A percentile compares a stretch with the other conserved stretches of the same genome.
These are phyloP conservation scores for Oryzias celebensis DNA, from an alignment of 2,113 vertebrate genomes.

Conservation along the genomic window DNA sequence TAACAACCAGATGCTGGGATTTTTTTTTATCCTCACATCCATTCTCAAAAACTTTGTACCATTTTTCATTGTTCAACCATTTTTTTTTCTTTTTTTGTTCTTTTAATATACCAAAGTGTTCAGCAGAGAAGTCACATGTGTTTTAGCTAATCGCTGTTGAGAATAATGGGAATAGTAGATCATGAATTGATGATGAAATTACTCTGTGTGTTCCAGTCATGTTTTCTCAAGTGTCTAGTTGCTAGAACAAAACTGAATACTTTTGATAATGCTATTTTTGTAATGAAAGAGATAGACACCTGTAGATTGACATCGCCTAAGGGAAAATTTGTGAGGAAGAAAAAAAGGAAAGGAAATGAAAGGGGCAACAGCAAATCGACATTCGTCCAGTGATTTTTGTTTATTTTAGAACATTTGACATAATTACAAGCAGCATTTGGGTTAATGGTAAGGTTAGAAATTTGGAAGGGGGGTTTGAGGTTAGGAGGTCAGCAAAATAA, in stretches of 20 bases:
- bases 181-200: conserved; percentile 27
- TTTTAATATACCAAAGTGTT: conserved; percentile 19
- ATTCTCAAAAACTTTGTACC: too few species aligned
- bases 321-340: conserved; percentile 44
- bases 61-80: too few species aligned
- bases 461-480: conserved; percentile 31
- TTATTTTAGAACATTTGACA: conserved; percentile 55
- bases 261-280: neutral
- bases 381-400: conserved; percentile 41
- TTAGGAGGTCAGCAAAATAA: conserved; percentile 41
- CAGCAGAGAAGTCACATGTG: conserved; percentile 51
- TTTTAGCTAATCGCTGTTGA: conserved; percentile 23
- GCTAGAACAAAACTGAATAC: neutral
- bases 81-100: too few species aligned
- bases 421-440: conserved; percentile 57
- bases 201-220: conserved; percentile 4
- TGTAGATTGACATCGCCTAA: conserved; percentile 60
- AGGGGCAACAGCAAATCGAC: conserved; percentile 51
- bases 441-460: conserved; percentile 30
- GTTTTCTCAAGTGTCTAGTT: neutral
- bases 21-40: too few species aligned
- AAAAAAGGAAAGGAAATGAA: conserved; percentile 53
- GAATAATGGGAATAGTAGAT: conserved; percentile 38
- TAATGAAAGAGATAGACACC: conserved; percentile 2
- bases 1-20: too few species aligned